Base-by-base conservation (phyloP, 1,140 invertebrate species). In the Ptiloglossa arizonensis region DNA sequence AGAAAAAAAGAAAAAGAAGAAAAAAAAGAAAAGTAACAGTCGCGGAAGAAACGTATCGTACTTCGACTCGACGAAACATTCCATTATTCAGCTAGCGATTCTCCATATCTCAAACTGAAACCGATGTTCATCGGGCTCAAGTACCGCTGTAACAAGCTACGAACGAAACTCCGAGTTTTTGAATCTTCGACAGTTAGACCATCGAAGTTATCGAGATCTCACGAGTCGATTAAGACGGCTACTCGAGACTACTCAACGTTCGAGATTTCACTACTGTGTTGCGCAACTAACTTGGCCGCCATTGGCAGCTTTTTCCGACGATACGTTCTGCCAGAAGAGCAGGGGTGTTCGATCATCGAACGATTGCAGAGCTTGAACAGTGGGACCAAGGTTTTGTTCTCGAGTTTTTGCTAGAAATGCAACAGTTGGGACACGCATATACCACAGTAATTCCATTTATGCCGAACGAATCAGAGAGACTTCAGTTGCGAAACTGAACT, bases 341-440 rank as follows among this genome's bases (percentile, higher is more conserved):
- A 22, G 13, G 5, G 44, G 9, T 22, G n/a, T n/a, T n/a, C n/a
- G n/a, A n/a, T n/a, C n/a, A n/a, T n/a, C n/a, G n/a, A n/a, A n/a
- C n/a, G n/a, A 35, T 52, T 29, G 48, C 29, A 22, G 5, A 50
- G 38, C 29, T 38, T 69, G 50, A 56, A 24, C 8, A 57, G 13
- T 70, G 56, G 69, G 69, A 71, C 69, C 69, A 71, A 71, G 15
- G 24, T 59, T 70, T 70, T 41, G 29, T 48, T 48, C 32, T 15
- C 27, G 54, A 29, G 24, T 52, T 24, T 52, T 22, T 52, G 50
- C 6, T 22, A 8, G 1, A 13, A 44, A 2, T n/a, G 11, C 48
- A 5, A n/a, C n/a, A 52, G 50, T 52, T 35, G 32, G 32, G 6
- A 35, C 6, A 35, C 32, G 41, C 15, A 44, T 5, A 6, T n/a